Base-by-base conservation (phyloP, 2,797 vertebrate species). In the Acrocephalus scirpaceus region DNA sequence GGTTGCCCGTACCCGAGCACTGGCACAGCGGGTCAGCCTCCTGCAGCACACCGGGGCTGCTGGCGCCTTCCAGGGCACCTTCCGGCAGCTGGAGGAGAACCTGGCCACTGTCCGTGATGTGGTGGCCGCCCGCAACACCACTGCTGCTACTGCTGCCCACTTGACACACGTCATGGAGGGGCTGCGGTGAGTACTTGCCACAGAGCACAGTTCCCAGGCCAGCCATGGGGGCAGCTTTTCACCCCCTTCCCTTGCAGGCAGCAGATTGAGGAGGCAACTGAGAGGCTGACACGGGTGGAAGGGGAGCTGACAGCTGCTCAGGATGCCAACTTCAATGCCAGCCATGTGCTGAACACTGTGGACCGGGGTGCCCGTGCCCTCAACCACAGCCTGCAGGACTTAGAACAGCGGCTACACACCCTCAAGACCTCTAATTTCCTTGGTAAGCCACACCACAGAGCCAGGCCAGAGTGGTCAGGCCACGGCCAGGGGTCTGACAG, bases 361-460 rank as follows among this genome's bases (percentile, higher is more conserved):
- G 99, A 99, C 91, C 97, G 99, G 67, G 98, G 99, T 0, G 98
- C 98, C 7, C 98, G 98, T 4, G 98, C 98, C 18, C 98, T 99
- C 30, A 99, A 99, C 92, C 98, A 99, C 71, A 99, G 98, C 7
- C 98, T 99, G 61, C 97, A 98, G 85, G 98, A 98, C 96, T 97
- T 99, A 20, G 98, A 98, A 81, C 98, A 88, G 69, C 98, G 98
- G 58, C 98, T 99, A 60, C 98, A 99, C 12, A 34, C 98, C 70
- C 98, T 99, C 32, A 99, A 99, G 97, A 99, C 99, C 95, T 99
- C 99, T 12, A 99, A 99, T 97, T 99, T 99, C 97, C 96, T 99
- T 1, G 99, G 99, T 99, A 93, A 98, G 98, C 66, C 1, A 1
- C 2, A 11, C 25, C 3, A 8, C 40, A 51, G 36, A 90, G 38